Evolutionary conservation across 2,888 invertebrate species (phyloP).

Genomic region (Aphodius sticticus): DNA sequence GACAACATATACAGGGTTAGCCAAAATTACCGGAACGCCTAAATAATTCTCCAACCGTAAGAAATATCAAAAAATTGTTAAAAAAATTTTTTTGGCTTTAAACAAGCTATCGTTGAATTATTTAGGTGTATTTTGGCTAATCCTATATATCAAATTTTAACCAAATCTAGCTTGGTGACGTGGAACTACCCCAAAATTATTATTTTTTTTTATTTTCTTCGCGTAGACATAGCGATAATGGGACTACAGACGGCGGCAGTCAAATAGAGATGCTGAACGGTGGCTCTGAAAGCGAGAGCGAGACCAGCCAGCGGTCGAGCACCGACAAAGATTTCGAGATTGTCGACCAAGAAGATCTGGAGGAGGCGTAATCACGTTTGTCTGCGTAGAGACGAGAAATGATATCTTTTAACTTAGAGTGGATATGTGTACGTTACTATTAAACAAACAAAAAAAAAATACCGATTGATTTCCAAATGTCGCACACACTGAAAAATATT

Average conservation of each 20-base stretch:
- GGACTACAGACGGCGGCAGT: constrained; percentile 30
- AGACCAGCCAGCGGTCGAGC: constrained; percentile 80
- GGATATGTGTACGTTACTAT: neutral
- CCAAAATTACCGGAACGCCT: too few relatives aligned
- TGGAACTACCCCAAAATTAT: too few relatives aligned
- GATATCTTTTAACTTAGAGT: constrained; percentile 36
- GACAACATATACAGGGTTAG: too few relatives aligned
- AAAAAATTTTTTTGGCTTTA: too few relatives aligned
- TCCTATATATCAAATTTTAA: too few relatives aligned
- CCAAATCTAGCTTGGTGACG: too few relatives aligned
- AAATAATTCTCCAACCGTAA: too few relatives aligned
- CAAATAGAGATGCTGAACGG: constrained; percentile 52
- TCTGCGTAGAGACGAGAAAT: neutral
- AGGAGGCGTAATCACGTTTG: constrained; percentile 49
- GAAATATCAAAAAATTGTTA: too few relatives aligned
- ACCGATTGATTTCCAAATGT: constrained; percentile 20
- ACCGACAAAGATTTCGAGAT: constrained; percentile 90
- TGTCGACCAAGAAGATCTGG: constrained; percentile 76
- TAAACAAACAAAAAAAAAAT: constrained; percentile 15
- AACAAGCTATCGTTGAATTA: too few relatives aligned
- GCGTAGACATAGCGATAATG: constrained; percentile 35
- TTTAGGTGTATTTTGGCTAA: too few relatives aligned
- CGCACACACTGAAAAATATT: constrained; percentile 22
- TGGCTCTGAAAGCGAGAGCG: constrained; percentile 82
- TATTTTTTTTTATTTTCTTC: too few relatives aligned